Evolutionary conservation across 2,113 vertebrate genomes (phyloP), one percentile per base, ranked within the genome.

Genomic region (Baryphthengus martii): DNA sequence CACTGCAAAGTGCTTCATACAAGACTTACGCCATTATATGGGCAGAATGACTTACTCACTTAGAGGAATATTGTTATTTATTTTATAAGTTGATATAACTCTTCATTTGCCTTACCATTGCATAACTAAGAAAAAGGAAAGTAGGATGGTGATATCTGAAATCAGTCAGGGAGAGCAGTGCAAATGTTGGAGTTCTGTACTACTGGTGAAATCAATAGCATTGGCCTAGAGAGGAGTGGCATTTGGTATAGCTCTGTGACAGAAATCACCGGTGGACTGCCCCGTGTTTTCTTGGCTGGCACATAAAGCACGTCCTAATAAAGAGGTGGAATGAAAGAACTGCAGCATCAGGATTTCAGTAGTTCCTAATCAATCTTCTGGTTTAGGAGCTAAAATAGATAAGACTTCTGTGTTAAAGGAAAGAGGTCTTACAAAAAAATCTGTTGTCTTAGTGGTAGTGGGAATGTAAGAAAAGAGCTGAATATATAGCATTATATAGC

Each of bases 21-120:
- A 71, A 45, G 39, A 25, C 13, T 83, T 50, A 39, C 0, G 3
- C 0, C 0, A 15, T 79, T 26, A 9, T 20, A 25, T 17, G 25
- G 21, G 33, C 53, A 84, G 52, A 87, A 82, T 44, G 19, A 75
- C 29, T 83, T 62, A 18, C 9, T 40, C 4, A 7, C 52, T 67
- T 63, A 84, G 56, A 84, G 31, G 13, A 80, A 42, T 49, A 13
- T 15, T 77, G 16, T 15, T 70, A 1, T 63, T 15, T 70, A 1
- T 63, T 73, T 33, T 55, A 17, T 80, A 37, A 53, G 40, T 17
- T 67, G 59, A 55, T 58, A 23, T 1, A 66, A 12, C 8, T 71
- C 37, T 53, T 93, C 12, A 26, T 84, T 92, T 81, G 18, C 42
- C 33, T 89, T 67, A 58, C 24, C 16, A 8, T 40, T 84, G 13